phyloP scores from a whole-genome alignment of 2,797 vertebrate species.

The Esox lucius region DNA sequence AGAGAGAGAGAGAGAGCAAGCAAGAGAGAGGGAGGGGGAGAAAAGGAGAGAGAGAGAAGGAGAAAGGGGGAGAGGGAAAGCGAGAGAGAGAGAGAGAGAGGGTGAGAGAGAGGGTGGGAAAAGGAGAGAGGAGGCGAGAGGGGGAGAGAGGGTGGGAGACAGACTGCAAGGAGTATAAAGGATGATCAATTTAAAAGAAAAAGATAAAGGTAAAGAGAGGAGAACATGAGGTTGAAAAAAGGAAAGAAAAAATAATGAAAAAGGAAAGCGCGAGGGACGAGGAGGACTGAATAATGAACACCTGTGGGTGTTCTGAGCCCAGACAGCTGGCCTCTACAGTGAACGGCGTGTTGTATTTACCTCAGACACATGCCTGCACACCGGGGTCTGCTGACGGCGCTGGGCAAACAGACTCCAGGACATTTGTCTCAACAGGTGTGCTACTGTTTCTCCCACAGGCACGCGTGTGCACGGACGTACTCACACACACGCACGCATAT shows the following conservation, averaged over 20 bases:
- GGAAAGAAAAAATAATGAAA: slow-evolving; percentile 17
- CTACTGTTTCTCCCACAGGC: slow-evolving; percentile 50
- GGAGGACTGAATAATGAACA: slow-evolving; percentile 34
- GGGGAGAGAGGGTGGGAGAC: not conserved
- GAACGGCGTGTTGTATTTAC: slow-evolving; percentile 37
- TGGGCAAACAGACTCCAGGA: slow-evolving; percentile 36
- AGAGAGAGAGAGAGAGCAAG: too few relatives aligned
- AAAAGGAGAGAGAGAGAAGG: too few relatives aligned
- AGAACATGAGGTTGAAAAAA: too few relatives aligned
- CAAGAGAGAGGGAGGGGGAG: too few relatives aligned
- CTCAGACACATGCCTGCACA: slow-evolving; percentile 19
- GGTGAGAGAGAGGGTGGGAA: too few relatives aligned
- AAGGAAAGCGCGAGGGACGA: slow-evolving; percentile 15
- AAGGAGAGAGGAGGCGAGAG: not conserved
- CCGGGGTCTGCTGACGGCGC: not conserved
- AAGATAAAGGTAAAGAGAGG: not conserved
- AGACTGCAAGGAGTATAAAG: too few relatives aligned
- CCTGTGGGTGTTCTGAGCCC: slow-evolving; percentile 50
- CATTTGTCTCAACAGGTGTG: slow-evolving; percentile 68
- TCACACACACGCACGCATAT: slow-evolving; percentile 16
- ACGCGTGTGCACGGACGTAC: slow-evolving; percentile 26
- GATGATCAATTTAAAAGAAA: too few relatives aligned
- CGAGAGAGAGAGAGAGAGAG: too few relatives aligned
- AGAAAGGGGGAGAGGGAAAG: too few relatives aligned
- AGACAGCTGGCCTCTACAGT: slow-evolving; percentile 50